A percentile compares a stretch with the other conserved stretches of the same genome.
These are phyloP conservation scores for Melanotaenia pygmaea DNA, from an alignment of 2,797 vertebrate species.

Conservation along the genomic window DNA sequence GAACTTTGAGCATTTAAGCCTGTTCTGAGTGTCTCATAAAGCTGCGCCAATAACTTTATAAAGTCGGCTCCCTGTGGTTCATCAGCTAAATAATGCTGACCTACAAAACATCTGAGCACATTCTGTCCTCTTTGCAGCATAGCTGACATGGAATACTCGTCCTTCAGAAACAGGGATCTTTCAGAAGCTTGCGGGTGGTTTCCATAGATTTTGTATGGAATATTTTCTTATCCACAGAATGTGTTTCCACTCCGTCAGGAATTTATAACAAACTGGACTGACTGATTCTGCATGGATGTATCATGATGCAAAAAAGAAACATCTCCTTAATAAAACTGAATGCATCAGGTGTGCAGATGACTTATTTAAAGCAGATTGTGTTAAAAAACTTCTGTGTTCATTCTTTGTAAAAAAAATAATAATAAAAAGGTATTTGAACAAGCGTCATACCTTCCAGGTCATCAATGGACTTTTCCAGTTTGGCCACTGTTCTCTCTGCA, in stretches of 20 bases:
- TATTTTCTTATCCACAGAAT: slow-evolving; percentile 39
- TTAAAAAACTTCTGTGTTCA: not conserved
- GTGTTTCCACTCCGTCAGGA: slow-evolving; percentile 27
- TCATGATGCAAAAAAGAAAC: slow-evolving; percentile 9
- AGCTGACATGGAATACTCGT: slow-evolving; percentile 26
- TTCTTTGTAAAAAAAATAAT: not conserved
- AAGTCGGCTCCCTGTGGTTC: slow-evolving; percentile 41
- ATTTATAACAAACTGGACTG: slow-evolving; percentile 16
- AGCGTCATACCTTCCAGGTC: slow-evolving; percentile 95
- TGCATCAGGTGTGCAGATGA: not conserved
- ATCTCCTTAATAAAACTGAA: slow-evolving; percentile 11
- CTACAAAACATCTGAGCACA: slow-evolving; percentile 51
- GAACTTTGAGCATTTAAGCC: slow-evolving; percentile 41
- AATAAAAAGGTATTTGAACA: not conserved
- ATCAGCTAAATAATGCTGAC: slow-evolving; percentile 42
- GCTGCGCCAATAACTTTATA: slow-evolving; percentile 35
- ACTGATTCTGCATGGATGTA: slow-evolving; percentile 16
- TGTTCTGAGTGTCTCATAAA: slow-evolving; percentile 43
- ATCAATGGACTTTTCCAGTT: slow-evolving; percentile 98
- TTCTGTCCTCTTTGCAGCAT: slow-evolving; percentile 50
- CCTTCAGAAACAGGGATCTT: slow-evolving; percentile 42
- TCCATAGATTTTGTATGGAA: slow-evolving; percentile 40
- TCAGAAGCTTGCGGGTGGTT: slow-evolving; percentile 43
- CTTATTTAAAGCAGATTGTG: not conserved
- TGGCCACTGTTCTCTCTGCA: slow-evolving; percentile 95